These are phyloP conservation scores for Cantharis rustica DNA, from an alignment of 2,888 invertebrate genomes.

Conservation along the genomic window DNA sequence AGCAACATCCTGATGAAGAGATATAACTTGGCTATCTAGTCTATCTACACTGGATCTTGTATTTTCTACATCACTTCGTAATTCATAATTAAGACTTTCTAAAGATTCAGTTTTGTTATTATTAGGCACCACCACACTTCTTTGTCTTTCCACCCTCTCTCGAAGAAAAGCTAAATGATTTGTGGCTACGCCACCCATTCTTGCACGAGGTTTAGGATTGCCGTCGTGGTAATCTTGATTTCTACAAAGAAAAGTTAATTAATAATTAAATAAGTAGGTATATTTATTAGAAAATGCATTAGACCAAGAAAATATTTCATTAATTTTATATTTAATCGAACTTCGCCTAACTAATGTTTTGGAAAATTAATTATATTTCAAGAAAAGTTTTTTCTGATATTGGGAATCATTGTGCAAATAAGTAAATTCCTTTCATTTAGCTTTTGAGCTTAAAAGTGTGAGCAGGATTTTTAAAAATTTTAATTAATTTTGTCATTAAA, in stretches of 20 bases:
- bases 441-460: not conserved
- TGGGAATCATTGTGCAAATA: not conserved
- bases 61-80: conserved; percentile 49
- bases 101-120: conserved; percentile 63
- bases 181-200: conserved; percentile 53
- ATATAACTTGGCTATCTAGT: conserved; percentile 80
- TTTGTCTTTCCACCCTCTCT: conserved; percentile 70
- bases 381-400: not conserved
- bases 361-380: not conserved
- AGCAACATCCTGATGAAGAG: conserved; percentile 84
- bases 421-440: not conserved
- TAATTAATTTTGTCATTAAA: not conserved
- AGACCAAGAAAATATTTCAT: not conserved
- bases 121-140: conserved; percentile 62
- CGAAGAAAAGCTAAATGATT: conserved; percentile 60
- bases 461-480: not conserved
- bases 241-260: conserved; percentile 33
- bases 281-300: not conserved
- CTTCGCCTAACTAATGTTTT: not conserved
- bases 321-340: not conserved
- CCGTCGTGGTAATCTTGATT: conserved; percentile 52
- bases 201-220: conserved; percentile 36
- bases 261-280: not conserved
- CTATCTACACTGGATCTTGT: conserved; percentile 65
- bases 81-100: conserved; percentile 65